Evolutionary conservation across 2,113 vertebrate species (phyloP).

Genomic region (Pitta sordida): DNA sequence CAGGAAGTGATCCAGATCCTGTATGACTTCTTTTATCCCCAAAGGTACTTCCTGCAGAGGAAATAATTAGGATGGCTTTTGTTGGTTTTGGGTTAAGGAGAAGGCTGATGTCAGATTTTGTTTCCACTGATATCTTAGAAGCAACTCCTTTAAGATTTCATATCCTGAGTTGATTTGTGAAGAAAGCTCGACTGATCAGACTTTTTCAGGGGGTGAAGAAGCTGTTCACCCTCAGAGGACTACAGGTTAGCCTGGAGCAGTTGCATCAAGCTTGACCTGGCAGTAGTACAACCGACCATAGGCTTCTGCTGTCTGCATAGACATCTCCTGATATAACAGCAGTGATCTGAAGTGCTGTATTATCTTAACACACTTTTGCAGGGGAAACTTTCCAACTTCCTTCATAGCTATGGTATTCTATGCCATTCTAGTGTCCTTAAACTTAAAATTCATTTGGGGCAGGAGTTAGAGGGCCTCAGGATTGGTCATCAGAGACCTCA

Average conservation of each 20-base stretch:
- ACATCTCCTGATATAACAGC: neutral
- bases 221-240: neutral
- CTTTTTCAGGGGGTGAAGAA: neutral
- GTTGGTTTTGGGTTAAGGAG: neutral
- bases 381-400: neutral
- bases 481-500: neutral
- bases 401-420: neutral
- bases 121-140: conserved; percentile 51
- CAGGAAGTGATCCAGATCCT: conserved; percentile 65
- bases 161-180: conserved; percentile 51
- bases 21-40: conserved; percentile 68
- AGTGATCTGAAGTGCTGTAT: neutral
- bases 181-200: conserved; percentile 37
- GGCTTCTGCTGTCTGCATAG: neutral
- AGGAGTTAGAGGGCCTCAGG: neutral
- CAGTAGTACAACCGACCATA: neutral
- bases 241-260: neutral
- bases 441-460: neutral
- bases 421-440: neutral
- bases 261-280: neutral
- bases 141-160: conserved; percentile 53
- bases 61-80: conserved; percentile 57
- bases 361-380: neutral
- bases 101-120: conserved; percentile 46
- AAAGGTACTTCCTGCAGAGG: conserved; percentile 67